Percentiles rank a stretch among this genome's conserved stretches.
Evolutionary conservation across 2,888 invertebrate species (phyloP).

Genomic region (Drosophila buzzatii): DNA sequence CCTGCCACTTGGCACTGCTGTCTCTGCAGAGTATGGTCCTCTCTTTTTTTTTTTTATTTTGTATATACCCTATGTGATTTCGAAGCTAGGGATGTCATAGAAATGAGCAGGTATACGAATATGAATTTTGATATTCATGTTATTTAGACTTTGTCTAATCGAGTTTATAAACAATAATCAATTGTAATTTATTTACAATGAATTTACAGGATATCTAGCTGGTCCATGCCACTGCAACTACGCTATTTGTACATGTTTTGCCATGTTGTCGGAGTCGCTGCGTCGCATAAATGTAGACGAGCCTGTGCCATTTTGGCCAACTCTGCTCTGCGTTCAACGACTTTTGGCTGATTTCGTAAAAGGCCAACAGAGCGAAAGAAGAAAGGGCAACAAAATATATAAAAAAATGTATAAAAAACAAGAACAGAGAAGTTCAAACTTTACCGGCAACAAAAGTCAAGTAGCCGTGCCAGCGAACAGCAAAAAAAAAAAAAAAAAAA

Average conservation of each 20-base stretch:
- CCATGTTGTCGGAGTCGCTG: conserved; percentile 20
- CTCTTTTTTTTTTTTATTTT: conserved; percentile 5
- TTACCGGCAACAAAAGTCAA: conserved; percentile 56
- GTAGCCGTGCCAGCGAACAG: conserved; percentile 46
- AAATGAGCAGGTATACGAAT: not conserved
- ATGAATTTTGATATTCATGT: not conserved
- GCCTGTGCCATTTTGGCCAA: conserved; percentile 53
- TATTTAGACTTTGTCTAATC: not conserved
- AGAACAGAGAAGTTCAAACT: conserved; percentile 42
- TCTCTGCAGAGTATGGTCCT: not conserved
- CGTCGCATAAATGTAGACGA: conserved; percentile 62
- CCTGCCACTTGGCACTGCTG: conserved; percentile 12
- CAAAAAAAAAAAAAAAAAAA: conserved; percentile 25
- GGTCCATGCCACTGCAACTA: not conserved
- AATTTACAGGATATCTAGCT: conserved; percentile 9
- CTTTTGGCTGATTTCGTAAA: conserved; percentile 77
- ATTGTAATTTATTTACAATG: not conserved
- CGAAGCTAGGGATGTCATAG: too few relatives aligned
- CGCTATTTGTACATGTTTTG: conserved; percentile 5
- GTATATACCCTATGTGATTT: conserved; percentile 16
- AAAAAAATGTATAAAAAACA: conserved; percentile 7
- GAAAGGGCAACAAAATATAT: conserved; percentile 25
- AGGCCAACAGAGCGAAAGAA: conserved; percentile 63
- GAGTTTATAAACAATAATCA: not conserved
- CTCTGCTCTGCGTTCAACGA: conserved; percentile 68